Percentiles rank a stretch among this genome's conserved stretches.
Evolutionary conservation across 2,113 vertebrate species (phyloP).

Genomic region (Microtus montanus): DNA sequence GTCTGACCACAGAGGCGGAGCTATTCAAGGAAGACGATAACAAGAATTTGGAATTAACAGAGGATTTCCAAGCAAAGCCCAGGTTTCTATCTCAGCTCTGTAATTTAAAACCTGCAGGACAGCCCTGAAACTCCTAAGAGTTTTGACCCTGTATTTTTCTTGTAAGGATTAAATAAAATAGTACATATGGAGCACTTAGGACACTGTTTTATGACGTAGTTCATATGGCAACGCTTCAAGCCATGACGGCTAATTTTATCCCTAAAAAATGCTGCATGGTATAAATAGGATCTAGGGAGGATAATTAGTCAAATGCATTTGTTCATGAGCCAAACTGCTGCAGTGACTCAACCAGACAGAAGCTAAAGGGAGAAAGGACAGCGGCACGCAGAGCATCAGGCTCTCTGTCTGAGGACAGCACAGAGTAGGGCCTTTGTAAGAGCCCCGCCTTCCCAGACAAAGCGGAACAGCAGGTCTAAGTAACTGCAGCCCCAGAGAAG

Average conservation of each 20-base stretch:
- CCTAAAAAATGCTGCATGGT: background rate
- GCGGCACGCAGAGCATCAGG: background rate
- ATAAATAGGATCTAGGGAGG: constrained; percentile 46
- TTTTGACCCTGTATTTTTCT: background rate
- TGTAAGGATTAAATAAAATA: background rate
- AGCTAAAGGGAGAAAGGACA: constrained; percentile 2
- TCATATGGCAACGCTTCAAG: background rate
- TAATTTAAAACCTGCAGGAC: background rate
- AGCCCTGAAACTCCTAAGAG: background rate
- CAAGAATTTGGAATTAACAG: background rate
- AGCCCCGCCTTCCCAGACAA: rapidly evolving
- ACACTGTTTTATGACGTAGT: background rate
- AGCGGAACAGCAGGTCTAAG: background rate
- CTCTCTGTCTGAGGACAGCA: background rate
- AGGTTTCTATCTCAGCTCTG: background rate
- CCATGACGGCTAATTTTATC: constrained; percentile 55
- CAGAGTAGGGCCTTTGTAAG: rapidly evolving
- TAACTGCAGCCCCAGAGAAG: rapidly evolving
- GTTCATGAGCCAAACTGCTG: constrained; percentile 27
- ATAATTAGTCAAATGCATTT: constrained; percentile 68
- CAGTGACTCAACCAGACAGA: constrained; percentile 48
- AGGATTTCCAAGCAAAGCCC: background rate
- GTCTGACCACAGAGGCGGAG: background rate
- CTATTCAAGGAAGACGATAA: background rate
- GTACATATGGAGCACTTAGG: background rate